A percentile compares a stretch with the other conserved stretches of the same genome.
These are phyloP conservation scores for Laterallus jamaicensis DNA, from an alignment of 2,113 vertebrate species.

Conservation along the genomic window DNA sequence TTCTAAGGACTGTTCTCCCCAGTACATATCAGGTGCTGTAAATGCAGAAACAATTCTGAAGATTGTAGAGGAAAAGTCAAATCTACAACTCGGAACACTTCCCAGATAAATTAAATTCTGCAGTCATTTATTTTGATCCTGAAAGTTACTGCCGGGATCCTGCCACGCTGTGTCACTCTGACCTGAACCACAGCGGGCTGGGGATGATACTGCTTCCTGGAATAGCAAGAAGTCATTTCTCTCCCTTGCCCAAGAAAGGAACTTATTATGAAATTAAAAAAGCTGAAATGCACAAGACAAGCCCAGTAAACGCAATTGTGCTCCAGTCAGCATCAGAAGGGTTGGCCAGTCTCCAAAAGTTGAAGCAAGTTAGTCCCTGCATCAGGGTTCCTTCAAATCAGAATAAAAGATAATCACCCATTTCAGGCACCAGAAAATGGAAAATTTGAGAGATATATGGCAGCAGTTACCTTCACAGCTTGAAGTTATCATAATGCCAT, in stretches of 20 bases:
- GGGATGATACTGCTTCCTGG: not conserved
- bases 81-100: not conserved
- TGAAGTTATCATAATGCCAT: not conserved
- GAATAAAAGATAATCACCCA: slow-evolving; percentile 5
- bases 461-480: not conserved
- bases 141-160: not conserved
- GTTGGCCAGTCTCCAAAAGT: slow-evolving; percentile 5
- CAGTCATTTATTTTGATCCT: not conserved
- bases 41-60: not conserved
- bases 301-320: not conserved
- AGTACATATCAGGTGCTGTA: not conserved
- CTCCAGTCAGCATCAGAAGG: slow-evolving; percentile 9
- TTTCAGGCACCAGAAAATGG: slow-evolving; percentile 19
- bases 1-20: not conserved
- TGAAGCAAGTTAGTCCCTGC: not conserved
- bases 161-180: not conserved
- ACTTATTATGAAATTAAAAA: slow-evolving; percentile 47
- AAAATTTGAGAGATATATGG: not conserved
- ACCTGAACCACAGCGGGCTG: not conserved
- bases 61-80: not conserved
- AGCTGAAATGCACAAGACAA: not conserved
- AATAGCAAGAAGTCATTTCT: not conserved
- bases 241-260: not conserved
- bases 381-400: slow-evolving; percentile 7
- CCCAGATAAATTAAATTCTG: not conserved